Conservation (phyloP, 2,797 vertebrate species). For the Cuniculus paca region DNA sequence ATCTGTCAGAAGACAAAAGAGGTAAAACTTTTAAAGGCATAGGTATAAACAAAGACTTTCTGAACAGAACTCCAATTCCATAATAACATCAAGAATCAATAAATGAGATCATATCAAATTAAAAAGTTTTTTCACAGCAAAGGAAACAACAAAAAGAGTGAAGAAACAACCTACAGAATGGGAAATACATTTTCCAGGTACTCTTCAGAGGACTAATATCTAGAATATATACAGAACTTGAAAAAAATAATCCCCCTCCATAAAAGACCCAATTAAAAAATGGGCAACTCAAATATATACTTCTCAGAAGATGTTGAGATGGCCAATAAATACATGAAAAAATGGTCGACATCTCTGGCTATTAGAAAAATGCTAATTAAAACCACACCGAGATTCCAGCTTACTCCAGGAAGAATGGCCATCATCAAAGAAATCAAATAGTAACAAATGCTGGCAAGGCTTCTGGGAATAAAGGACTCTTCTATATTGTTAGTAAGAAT, state of each 20-base stretch:
- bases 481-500: background rate
- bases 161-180: background rate
- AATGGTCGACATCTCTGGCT: background rate
- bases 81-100: background rate
- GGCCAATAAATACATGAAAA: background rate
- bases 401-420: background rate
- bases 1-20: background rate
- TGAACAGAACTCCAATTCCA: background rate
- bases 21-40: background rate
- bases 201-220: background rate
- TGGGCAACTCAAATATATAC: background rate
- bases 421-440: background rate
- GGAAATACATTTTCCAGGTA: background rate
- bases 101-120: background rate
- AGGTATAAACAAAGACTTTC: background rate
- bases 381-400: background rate
- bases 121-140: background rate
- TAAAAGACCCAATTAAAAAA: background rate
- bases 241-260: background rate
- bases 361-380: background rate
- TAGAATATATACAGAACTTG: background rate
- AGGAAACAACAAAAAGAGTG: background rate
- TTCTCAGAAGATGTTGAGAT: background rate
- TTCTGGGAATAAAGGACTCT: background rate
- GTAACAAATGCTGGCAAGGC: background rate